These are phyloP conservation scores for Pollenia labialis DNA, from an alignment of 2,888 invertebrate species.

Conservation along the genomic window DNA sequence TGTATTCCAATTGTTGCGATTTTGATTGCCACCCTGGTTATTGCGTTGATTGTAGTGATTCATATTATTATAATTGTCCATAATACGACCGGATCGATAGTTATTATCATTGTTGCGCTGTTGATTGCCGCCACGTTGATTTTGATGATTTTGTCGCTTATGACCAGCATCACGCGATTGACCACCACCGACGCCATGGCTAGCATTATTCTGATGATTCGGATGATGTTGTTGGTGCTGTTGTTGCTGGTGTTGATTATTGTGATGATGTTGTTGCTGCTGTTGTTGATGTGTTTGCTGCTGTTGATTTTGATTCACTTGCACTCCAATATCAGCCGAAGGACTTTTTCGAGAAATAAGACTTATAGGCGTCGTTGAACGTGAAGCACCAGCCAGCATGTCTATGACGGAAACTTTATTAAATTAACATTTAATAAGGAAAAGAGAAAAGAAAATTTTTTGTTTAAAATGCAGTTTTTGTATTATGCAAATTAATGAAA, in stretches of 20 bases:
- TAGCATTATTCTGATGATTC: slow-evolving; percentile 83
- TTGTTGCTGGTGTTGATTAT: slow-evolving; percentile 78
- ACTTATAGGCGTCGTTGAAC: slow-evolving; percentile 92
- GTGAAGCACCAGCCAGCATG: slow-evolving; percentile 86
- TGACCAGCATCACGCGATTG: slow-evolving; percentile 83
- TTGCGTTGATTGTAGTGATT: slow-evolving; percentile 81
- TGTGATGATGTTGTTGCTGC: slow-evolving; percentile 85
- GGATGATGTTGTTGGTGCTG: slow-evolving; percentile 84
- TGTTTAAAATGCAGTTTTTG: neutral
- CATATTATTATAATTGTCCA: slow-evolving; percentile 80
- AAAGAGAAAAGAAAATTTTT: slow-evolving; percentile 13
- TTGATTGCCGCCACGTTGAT: slow-evolving; percentile 75
- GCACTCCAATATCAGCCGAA: slow-evolving; percentile 93
- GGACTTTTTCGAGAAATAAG: slow-evolving; percentile 91
- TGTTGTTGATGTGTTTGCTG: slow-evolving; percentile 73
- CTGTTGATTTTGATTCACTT: slow-evolving; percentile 85
- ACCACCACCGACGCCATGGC: slow-evolving; percentile 84
- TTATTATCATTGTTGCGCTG: slow-evolving; percentile 78
- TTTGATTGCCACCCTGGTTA: slow-evolving; percentile 79
- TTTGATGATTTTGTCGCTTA: slow-evolving; percentile 81
- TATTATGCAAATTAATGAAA: neutral
- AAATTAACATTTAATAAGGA: slow-evolving; percentile 60
- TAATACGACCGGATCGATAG: slow-evolving; percentile 82
- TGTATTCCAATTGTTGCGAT: slow-evolving; percentile 82
- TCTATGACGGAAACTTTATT: slow-evolving; percentile 84